Conservation (phyloP, 2,888 invertebrate species). For the Lasioglossum oenotherae region DNA sequence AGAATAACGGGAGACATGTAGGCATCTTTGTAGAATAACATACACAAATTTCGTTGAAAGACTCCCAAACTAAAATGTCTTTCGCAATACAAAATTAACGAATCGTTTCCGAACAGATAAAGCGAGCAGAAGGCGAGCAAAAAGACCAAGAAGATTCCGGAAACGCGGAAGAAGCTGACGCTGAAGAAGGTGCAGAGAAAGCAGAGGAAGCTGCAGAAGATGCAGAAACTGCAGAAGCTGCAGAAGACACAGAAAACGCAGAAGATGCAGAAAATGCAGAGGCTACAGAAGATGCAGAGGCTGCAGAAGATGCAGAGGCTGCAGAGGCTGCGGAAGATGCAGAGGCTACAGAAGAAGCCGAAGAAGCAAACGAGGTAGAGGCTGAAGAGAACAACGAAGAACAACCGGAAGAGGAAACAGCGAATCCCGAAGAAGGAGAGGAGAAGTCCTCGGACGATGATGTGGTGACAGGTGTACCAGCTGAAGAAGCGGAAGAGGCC, state of each 20-base stretch:
- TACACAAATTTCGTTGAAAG: background rate
- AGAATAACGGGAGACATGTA: background rate
- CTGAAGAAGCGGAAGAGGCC: conserved; percentile 6
- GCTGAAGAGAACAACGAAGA: conserved; percentile 54
- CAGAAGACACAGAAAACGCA: background rate
- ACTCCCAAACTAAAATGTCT: background rate
- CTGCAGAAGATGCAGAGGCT: background rate
- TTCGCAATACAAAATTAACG: conserved; percentile 69
- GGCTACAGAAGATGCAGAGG: background rate
- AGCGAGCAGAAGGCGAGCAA: conserved; percentile 72
- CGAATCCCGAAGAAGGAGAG: conserved; percentile 52
- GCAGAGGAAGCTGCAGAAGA: background rate
- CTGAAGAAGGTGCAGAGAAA: background rate
- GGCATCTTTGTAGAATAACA: background rate
- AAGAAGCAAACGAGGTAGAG: conserved; percentile 20
- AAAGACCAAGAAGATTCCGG: conserved; percentile 52
- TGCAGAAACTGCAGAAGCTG: background rate
- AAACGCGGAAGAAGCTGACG: conserved; percentile 44
- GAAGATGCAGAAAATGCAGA: background rate
- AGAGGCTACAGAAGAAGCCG: conserved; percentile 12
- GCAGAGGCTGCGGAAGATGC: background rate
- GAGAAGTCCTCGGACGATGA: conserved; percentile 66
- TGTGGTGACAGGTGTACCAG: conserved; percentile 55
- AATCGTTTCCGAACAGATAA: conserved; percentile 75
- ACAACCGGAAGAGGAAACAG: conserved; percentile 49